Percentiles rank a stretch among this genome's conserved stretches.
Conservation (phyloP, 2,113 vertebrate species). For the Upupa epops region DNA sequence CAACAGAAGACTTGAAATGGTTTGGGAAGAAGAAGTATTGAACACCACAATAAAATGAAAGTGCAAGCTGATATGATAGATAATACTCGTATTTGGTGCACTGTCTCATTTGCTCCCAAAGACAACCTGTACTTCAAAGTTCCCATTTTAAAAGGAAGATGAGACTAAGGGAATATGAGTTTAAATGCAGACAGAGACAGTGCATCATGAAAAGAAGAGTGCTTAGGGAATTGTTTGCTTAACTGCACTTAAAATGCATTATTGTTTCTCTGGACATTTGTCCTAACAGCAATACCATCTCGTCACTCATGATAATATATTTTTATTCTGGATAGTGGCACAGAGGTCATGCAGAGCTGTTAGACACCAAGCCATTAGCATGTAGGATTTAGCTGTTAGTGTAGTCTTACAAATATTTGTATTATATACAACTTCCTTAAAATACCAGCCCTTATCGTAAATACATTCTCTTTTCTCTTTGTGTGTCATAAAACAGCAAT, state of each 20-base stretch:
- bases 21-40: neutral
- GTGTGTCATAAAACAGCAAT: neutral
- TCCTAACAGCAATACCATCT: neutral
- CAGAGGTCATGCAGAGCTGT: neutral
- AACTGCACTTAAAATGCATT: neutral
- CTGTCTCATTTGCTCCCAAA: neutral
- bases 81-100: neutral
- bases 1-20: neutral
- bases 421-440: neutral
- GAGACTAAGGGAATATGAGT: neutral
- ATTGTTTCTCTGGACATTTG: neutral
- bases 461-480: neutral
- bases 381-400: neutral
- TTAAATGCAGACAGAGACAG: neutral
- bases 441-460: neutral
- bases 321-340: neutral
- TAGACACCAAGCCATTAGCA: neutral
- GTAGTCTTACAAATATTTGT: neutral
- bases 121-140: neutral
- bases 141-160: neutral
- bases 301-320: neutral
- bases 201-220: neutral
- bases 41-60: neutral
- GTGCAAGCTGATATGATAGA: neutral
- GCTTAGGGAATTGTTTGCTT: neutral